phyloP scores from a whole-genome alignment of 1,140 invertebrate species.

The Brachionus rotundiformis region DNA sequence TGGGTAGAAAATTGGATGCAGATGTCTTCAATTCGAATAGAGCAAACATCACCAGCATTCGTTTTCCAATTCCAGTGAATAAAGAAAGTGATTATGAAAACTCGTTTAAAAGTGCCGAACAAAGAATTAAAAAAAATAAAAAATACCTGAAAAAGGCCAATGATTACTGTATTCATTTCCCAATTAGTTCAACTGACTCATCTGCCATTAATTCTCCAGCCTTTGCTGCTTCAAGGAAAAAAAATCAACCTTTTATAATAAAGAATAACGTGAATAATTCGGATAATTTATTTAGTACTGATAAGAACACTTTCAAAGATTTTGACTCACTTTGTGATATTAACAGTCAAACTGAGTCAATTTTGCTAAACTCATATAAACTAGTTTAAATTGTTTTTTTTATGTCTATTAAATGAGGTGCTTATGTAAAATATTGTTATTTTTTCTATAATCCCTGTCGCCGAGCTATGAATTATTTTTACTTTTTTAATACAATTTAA shows the following conservation, averaged over 20 bases:
- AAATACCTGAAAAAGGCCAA: constrained; percentile 4
- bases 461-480: background rate
- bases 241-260: background rate
- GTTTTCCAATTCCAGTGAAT: background rate
- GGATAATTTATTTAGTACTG: background rate
- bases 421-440: background rate
- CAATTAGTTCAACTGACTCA: constrained; percentile 29
- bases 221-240: background rate
- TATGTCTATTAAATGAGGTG: background rate
- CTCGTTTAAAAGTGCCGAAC: background rate
- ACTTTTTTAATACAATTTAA: no score
- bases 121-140: background rate
- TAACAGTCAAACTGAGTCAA: background rate
- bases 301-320: background rate
- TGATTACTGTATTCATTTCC: constrained; percentile 19
- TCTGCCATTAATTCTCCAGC: background rate
- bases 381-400: background rate
- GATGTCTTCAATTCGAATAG: background rate
- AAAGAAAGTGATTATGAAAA: constrained; percentile 37
- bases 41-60: background rate
- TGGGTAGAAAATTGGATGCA: background rate
- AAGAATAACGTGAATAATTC: background rate
- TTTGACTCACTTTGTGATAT: background rate
- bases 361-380: constrained; percentile 2
- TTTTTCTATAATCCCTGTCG: background rate